These are phyloP conservation scores for Himantopus leucocephalus DNA, from an alignment of 2,113 vertebrate species.

Conservation along the genomic window DNA sequence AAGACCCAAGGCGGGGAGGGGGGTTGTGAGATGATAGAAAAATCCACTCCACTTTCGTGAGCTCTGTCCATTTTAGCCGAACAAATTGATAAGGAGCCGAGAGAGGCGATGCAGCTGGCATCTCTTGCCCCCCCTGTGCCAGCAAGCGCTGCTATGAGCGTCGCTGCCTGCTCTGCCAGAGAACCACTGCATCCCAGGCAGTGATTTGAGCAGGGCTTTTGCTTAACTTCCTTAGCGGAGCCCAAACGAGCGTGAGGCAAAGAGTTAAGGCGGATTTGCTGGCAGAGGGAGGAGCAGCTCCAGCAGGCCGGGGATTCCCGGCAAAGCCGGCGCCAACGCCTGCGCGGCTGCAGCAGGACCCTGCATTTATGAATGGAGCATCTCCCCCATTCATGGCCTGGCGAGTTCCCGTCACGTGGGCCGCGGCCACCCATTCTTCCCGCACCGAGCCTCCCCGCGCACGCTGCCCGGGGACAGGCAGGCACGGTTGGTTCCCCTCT, in stretches of 20 bases:
- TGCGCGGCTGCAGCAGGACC: background rate
- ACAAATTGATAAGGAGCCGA: background rate
- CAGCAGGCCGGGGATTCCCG: background rate
- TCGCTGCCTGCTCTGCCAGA: background rate
- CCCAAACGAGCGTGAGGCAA: background rate
- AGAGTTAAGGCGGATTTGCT: background rate
- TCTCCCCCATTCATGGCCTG: constrained; percentile 64
- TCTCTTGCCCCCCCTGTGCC: background rate
- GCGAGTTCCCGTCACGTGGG: constrained; percentile 42
- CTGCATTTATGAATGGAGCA: constrained; percentile 64
- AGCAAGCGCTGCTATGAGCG: background rate
- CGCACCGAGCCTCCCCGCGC: rapidly evolving
- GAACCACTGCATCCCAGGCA: rapidly evolving
- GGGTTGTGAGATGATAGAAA: background rate
- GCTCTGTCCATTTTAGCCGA: background rate
- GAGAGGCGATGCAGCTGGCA: rapidly evolving
- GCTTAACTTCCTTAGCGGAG: rapidly evolving
- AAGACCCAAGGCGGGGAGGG: background rate
- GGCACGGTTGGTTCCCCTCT: rapidly evolving
- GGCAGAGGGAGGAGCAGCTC: constrained; percentile 48
- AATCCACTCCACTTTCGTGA: rapidly evolving
- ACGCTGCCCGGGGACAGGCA: rapidly evolving
- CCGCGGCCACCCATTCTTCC: background rate
- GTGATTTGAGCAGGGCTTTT: background rate
- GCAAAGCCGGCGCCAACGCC: background rate